Percentiles rank a stretch among this genome's conserved stretches.
Evolutionary conservation across 2,113 vertebrate genomes (phyloP).

Genomic region (Melanotaenia duboulayi): DNA sequence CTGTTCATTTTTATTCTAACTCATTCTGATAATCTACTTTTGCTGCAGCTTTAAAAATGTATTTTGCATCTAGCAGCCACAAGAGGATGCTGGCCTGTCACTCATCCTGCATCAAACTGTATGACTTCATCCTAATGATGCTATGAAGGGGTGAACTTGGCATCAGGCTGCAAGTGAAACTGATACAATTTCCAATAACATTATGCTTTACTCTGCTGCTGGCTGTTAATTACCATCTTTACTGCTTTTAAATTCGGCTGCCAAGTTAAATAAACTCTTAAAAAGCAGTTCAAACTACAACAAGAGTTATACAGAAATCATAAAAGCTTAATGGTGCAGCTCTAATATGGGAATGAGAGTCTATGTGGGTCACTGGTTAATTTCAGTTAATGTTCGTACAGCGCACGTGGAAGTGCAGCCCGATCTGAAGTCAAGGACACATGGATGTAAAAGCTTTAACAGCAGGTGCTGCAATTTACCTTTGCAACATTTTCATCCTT

Average conservation of each 20-base stretch:
- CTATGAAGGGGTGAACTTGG: background rate
- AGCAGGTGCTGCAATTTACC: background rate
- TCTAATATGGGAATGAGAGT: background rate
- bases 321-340: slow-evolving; percentile 27
- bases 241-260: background rate
- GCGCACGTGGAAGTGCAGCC: background rate
- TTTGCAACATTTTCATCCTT: background rate
- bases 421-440: slow-evolving; percentile 17
- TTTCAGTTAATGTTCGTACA: slow-evolving; percentile 28
- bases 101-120: background rate
- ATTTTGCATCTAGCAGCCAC: background rate
- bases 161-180: background rate
- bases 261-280: background rate
- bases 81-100: slow-evolving; percentile 1
- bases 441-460: background rate
- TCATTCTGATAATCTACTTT: background rate
- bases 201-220: background rate
- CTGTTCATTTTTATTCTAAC: too few relatives aligned
- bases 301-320: slow-evolving; percentile 11
- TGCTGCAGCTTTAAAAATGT: background rate
- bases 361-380: slow-evolving; percentile 26
- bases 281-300: slow-evolving; percentile 1
- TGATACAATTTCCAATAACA: background rate
- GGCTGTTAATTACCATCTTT: slow-evolving; percentile 9
- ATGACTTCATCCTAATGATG: background rate